Evolutionary conservation across 1,140 invertebrate species (phyloP), one percentile per base, ranked within the genome.

Genomic region (Caenorhabditis remanei): DNA sequence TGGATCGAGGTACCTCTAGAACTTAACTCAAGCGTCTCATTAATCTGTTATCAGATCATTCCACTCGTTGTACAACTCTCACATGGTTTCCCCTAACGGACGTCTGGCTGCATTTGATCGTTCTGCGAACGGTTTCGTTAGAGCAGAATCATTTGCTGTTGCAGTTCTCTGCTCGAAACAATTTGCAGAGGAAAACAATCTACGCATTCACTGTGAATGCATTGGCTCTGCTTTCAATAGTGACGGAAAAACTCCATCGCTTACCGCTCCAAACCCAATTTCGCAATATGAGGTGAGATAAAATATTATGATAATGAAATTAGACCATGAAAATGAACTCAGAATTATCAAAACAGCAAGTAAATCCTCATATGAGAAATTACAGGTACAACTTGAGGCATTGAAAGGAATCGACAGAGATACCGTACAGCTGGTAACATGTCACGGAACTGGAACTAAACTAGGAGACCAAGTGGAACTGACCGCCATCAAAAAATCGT

Each of bases 401-500:
- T 53, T 85, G 24, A 79, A 85, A 75, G 58, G 48, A 13, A 71
- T 85, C 24, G 85, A 85, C 85, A 8, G 24, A 0, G 32, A 71
- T 19, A n/a, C 50, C 0, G 85, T 85, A 19, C 63, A 85, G 40
- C 21, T 85, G 9, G 85, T 85, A 2, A 85, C 85, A 16, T 96
- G 96, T 21, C 97, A 99, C 93, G 97, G 97, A 19, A 98, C 97
- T 7, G 97, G 97, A 55, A 99, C 97, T 0, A 93, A 93, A 90
- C 95, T 94, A 56, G 96, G 97, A 21, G 98, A 99, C 94, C 97
- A 97, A 0, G 96, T 98, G 92, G 98, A 99, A 40, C 40, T 85
- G 19, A 85, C 85, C 7, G 85, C 85, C 21, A 85, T 85, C 67
- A 85, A 85, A 2, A 85, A 79, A 50, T 85, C 85, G 2, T 85